Evolutionary conservation across 2,888 invertebrate species (phyloP).

Genomic region (Noctua pronuba): DNA sequence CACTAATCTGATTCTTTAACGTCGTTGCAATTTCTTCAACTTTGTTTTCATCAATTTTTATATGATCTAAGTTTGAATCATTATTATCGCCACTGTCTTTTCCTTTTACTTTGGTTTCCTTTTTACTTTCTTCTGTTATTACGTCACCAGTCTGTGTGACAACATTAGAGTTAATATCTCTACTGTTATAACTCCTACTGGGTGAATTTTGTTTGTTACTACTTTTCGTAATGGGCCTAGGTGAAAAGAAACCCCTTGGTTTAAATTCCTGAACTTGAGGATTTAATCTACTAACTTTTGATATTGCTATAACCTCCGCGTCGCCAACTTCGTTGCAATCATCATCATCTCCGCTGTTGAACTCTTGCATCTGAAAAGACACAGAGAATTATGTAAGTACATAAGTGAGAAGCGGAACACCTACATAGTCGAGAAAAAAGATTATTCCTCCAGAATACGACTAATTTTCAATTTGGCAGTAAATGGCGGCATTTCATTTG

Average conservation of each 20-base stretch:
- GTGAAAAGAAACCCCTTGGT: conserved; percentile 62
- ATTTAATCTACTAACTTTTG: conserved; percentile 77
- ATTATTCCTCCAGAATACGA: background rate
- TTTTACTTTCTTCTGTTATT: conserved; percentile 13
- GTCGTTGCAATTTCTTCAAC: conserved; percentile 63
- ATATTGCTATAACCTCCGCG: conserved; percentile 38
- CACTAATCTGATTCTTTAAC: conserved; percentile 74
- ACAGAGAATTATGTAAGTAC: background rate
- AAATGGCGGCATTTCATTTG: too few relatives aligned
- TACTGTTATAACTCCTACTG: background rate
- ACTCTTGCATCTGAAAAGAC: conserved; percentile 64
- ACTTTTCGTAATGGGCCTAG: conserved; percentile 26
- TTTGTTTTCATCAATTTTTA: conserved; percentile 35
- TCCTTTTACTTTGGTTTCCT: background rate
- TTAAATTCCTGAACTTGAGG: conserved; percentile 78
- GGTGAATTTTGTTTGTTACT: background rate
- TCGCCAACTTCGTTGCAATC: conserved; percentile 9
- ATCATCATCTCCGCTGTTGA: conserved; percentile 28
- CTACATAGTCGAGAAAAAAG: background rate
- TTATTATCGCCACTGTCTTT: conserved; percentile 8
- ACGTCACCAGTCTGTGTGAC: conserved; percentile 36
- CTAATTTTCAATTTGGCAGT: too few relatives aligned
- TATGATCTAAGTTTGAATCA: background rate
- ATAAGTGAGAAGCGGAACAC: background rate
- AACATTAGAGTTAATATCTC: conserved; percentile 27